Evolutionary conservation across 2,888 invertebrate genomes (phyloP).

Genomic region (Rhamnusium bicolor): DNA sequence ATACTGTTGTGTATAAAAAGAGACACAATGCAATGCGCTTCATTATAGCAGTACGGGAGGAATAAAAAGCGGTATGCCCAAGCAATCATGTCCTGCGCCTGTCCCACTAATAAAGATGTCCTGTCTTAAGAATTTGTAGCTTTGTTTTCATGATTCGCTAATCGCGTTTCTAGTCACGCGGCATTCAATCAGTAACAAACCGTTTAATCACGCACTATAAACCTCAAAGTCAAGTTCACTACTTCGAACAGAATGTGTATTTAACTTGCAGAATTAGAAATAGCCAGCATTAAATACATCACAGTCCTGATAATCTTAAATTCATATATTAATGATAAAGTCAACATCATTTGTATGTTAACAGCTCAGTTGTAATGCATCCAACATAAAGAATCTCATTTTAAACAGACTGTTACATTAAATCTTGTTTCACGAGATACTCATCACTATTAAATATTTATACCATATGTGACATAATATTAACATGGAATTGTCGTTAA

Average conservation of each 20-base stretch:
- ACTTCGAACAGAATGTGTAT: conserved; percentile 7
- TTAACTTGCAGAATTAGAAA: conserved; percentile 16
- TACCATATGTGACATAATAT: conserved; percentile 29
- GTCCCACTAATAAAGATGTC: conserved; percentile 46
- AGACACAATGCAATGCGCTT: conserved; percentile 4
- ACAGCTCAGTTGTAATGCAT: conserved; percentile 7
- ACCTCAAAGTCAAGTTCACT: conserved; percentile 36
- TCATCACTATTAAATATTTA: conserved; percentile 29
- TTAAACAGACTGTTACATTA: conserved; percentile 14
- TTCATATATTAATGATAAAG: conserved; percentile 28
- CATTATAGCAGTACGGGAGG: not conserved
- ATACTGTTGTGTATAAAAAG: not conserved
- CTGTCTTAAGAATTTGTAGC: conserved; percentile 36
- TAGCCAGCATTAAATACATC: conserved; percentile 17
- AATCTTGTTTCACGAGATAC: conserved; percentile 7
- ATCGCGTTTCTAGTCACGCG: conserved; percentile 55
- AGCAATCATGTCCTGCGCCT: conserved; percentile 42
- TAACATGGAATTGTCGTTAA: conserved; percentile 32
- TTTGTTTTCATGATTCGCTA: conserved; percentile 46
- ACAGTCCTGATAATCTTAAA: conserved; percentile 4
- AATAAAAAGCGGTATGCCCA: conserved; percentile 28
- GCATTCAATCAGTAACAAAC: conserved; percentile 50
- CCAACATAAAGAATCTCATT: conserved; percentile 18
- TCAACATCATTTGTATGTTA: conserved; percentile 23
- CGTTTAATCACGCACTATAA: conserved; percentile 38